A percentile compares a stretch with the other conserved stretches of the same genome.
phyloP scores from a whole-genome alignment of 2,113 vertebrate species.

The Pantherophis guttatus region DNA sequence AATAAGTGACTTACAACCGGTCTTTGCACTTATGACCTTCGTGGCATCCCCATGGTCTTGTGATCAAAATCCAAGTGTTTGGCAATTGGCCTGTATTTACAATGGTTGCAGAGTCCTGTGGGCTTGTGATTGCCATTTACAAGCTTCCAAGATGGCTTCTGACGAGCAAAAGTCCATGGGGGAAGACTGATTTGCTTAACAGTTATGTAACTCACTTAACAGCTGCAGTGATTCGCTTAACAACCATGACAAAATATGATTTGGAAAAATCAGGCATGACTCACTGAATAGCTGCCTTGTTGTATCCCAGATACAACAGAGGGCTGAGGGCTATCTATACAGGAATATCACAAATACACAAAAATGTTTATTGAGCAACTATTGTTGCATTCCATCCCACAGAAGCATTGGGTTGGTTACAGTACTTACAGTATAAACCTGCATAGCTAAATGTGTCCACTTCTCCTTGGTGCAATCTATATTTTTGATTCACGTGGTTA shows the following conservation, averaged over 20 bases:
- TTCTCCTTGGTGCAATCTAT: not conserved
- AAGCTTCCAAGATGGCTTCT: not conserved
- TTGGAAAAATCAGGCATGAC: not conserved
- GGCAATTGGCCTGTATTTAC: not conserved
- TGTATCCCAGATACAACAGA: no score
- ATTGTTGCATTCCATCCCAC: not conserved
- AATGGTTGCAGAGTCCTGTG: not conserved
- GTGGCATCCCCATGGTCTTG: not conserved
- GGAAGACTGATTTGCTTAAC: not conserved
- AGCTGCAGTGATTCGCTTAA: not conserved
- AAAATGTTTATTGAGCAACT: not conserved
- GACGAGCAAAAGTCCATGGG: not conserved
- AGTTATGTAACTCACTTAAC: not conserved
- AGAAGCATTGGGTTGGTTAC: not conserved
- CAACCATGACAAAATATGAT: not conserved
- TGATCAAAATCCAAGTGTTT: not conserved
- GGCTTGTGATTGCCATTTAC: not conserved
- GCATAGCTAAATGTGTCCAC: not conserved
- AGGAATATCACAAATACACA: not conserved
- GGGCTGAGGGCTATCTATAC: not conserved
- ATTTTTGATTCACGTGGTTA: not conserved
- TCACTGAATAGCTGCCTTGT: not conserved
- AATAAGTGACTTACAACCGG: not conserved
- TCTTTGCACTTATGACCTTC: not conserved
- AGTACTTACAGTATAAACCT: not conserved